Base-by-base conservation (phyloP, 2,797 vertebrate species). In the Picus viridis region DNA sequence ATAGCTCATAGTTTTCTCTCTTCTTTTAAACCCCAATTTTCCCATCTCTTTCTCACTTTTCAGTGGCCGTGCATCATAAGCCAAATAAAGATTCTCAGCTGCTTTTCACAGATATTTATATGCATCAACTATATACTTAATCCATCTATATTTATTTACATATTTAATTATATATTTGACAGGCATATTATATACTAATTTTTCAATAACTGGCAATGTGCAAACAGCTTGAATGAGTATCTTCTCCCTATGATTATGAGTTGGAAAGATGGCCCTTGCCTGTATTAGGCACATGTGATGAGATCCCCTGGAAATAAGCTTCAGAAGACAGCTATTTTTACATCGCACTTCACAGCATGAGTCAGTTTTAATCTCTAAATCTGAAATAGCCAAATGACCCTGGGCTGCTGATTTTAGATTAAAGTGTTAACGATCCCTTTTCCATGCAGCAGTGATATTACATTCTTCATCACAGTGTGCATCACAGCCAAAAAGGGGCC, bases 361-460 rank as follows among this genome's bases (percentile, higher is more conserved):
- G 47, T 90, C 53, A 62, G 22, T 41, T 96, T 96, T 81, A 88
- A 78, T 96, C 80, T 96, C 91, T 92, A 64, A 69, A 58, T 94
- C 79, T 79, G 62, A 96, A 97, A 88, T 93, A 93, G 27, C 69
- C 61, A 91, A 91, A 93, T 92, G 77, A 95, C 85, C 67, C 49
- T 54, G 22, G 11, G 57, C 64, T 96, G 72, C 80, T 97, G 59
- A 54, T 83, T 93, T 93, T 92, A 95, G 77, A 94, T 87, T 91
- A 94, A 94, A 95, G 59, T 1, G 2, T 16, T 93, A 88, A 88
- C 79, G 70, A 74, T 86, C 61, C 30, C 17, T 83, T 94, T 92
- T 87, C 62, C 57, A 47, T 74, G 27, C 72, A 83, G 53, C 19
- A 22, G 15, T 75, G 74, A 26, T 80, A 47, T 83, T 95, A 51